phyloP scores from a whole-genome alignment of 2,113 vertebrate species.

The Rutilus rutilus region DNA sequence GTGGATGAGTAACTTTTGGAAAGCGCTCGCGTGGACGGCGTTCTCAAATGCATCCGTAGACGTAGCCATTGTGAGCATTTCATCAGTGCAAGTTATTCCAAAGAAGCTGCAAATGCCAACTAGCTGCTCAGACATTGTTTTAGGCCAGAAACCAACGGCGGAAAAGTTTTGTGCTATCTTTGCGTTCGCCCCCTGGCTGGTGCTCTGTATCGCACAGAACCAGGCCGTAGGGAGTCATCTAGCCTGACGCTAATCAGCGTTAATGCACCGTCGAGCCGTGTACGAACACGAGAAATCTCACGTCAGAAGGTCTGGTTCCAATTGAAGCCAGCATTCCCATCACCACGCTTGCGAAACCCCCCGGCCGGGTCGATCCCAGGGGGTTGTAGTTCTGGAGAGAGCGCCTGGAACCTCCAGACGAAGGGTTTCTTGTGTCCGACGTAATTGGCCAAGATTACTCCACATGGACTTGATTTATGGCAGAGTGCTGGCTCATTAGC shows the following conservation, averaged over 20 bases:
- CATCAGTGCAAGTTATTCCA: neutral
- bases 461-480: constrained; percentile 80
- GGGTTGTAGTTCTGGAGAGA: constrained; percentile 39
- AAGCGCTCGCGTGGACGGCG: no score
- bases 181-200: neutral
- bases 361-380: neutral
- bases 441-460: constrained; percentile 75
- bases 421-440: constrained; percentile 65
- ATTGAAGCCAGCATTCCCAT: constrained; percentile 72
- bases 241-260: constrained; percentile 66
- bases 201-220: constrained; percentile 32
- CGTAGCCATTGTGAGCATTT: neutral
- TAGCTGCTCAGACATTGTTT: constrained; percentile 1
- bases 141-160: neutral
- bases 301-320: constrained; percentile 74
- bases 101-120: neutral
- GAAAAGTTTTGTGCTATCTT: neutral
- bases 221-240: constrained; percentile 46
- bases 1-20: no score
- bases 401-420: constrained; percentile 55
- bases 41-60: no score
- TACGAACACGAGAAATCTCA: constrained; percentile 70
- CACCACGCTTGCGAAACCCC: constrained; percentile 54
- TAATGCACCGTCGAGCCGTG: constrained; percentile 59
- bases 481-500: constrained; percentile 79